Base-by-base conservation (phyloP, 1,140 invertebrate genomes). In the Musca domestica region DNA sequence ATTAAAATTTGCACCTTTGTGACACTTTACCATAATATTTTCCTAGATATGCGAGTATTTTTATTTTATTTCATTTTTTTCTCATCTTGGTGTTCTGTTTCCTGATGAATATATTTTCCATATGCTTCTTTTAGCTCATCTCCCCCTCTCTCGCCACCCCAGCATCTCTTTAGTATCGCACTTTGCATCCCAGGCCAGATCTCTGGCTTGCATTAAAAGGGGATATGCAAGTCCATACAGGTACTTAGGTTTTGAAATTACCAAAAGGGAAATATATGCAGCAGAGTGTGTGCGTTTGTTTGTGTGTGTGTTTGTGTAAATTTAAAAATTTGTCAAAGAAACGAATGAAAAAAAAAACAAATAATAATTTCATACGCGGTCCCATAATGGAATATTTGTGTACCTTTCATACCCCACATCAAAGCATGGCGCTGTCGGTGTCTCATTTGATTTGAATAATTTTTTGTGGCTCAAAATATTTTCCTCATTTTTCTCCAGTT, bases 1-100 rank as follows among this genome's bases (percentile, higher is more conserved):
- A 80, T 80, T 80, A 77, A 76, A 80, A 80, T 80, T 80, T 61
- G 56, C 77, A 79, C 77, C 77, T 80, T 80, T 77, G 77, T 80
- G 77, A 80, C 77, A 80, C 75, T 78, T 77, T 79, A 41, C 56
- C 56, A 61, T 61, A 61, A 61, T 34, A 30, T 41, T 74, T 71
- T 74, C 70, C 71, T 70, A 74, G 77, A 78, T 78, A 75, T 78
- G 77, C 77, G 78, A n/a, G n/a, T n/a, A n/a, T n/a, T n/a, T n/a
- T n/a, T n/a, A n/a, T n/a, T n/a, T n/a, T n/a, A n/a, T 78, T 78
- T 78, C 74, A n/a, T 52, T 75, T 78, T 78, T 77, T 41, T 12
- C 10, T 12, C 5, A 41, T 9, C 34, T 12, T 5, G 34, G 34
- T 30, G 34, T 41, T 41, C 34, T 61, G 25, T 58, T 58, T 58